Evolutionary conservation across 2,888 invertebrate species (phyloP), one percentile per base, ranked within the genome.

Genomic region (Archips crataeganus): DNA sequence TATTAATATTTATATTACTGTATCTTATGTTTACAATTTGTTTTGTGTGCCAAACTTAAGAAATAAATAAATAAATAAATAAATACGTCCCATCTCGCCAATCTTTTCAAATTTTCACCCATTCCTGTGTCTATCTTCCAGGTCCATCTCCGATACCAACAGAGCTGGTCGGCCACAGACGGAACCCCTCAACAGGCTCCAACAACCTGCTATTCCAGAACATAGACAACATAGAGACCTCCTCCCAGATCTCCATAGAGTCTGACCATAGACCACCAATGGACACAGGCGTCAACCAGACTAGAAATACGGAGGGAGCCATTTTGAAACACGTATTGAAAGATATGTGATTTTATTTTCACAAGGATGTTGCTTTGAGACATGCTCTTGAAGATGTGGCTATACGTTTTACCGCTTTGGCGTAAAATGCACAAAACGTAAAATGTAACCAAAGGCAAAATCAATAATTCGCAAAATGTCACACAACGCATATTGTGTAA

Each of bases 321-420:
- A 94, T 94, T 61, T 75, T 94, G 74, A 95, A 94, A 77, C 92
- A 94, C 71, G 94, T 94, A 0, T 76, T 95, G 4, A 94, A 91
- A 74, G 94, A 94, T 76, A 91, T 93, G 88, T 92, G 86, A 57
- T 32, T 11, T 2, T 32, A 54, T 2, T 51, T 51, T 15, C 15
- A 2, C 9, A 39, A 39, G 45, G 2, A 10, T 45, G 9, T 23
- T 45, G 45, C 9, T 45, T 11, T 45, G 45, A 1, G 9, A 45
- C 45, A 11, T 45, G 45, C 23, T 1, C 23, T 45, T 45, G 2
- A 10, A 0, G 45, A 36, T 5, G 5, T 39, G 39, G 39, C 39
- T 39, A 39, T 39, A 36, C 39, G 6, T 39, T 39, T 39, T 39
- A 39, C 6, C 39, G 6, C 4, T 23, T 23, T 23, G 39, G 39